Percentiles rank a stretch among this genome's conserved stretches.
Evolutionary conservation across 2,113 vertebrate genomes (phyloP).

Genomic region (Illadopsis cleaveri): DNA sequence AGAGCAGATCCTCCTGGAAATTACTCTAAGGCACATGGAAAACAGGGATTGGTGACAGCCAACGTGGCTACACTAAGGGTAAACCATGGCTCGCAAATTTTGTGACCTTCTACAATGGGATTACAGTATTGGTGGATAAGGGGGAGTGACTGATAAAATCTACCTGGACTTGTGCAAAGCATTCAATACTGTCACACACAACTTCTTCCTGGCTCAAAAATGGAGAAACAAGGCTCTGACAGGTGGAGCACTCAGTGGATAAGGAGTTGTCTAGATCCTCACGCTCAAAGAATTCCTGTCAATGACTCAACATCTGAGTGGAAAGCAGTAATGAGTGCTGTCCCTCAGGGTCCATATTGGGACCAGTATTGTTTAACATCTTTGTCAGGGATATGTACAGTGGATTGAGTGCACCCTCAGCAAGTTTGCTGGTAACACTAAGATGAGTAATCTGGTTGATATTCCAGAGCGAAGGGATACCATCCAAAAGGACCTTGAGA

Average conservation of each 20-base stretch:
- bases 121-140: not conserved
- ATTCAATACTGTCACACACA: rapidly evolving
- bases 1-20: not conserved
- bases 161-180: not conserved
- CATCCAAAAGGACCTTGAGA: not conserved
- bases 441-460: not conserved
- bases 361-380: not conserved
- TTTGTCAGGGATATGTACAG: not conserved
- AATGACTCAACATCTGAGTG: not conserved
- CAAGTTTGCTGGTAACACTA: not conserved
- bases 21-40: not conserved
- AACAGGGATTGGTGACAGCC: not conserved
- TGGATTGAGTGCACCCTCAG: not conserved
- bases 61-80: not conserved
- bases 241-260: not conserved
- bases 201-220: not conserved
- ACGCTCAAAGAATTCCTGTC: not conserved
- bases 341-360: rapidly evolving
- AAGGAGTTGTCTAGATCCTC: not conserved
- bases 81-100: not conserved
- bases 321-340: not conserved
- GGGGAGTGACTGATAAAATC: not conserved
- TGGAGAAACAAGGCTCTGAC: not conserved
- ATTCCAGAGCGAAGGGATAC: not conserved
- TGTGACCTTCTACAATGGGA: not conserved